These are phyloP conservation scores for Acanthornis magna DNA, from an alignment of 2,797 vertebrate genomes.

Conservation along the genomic window DNA sequence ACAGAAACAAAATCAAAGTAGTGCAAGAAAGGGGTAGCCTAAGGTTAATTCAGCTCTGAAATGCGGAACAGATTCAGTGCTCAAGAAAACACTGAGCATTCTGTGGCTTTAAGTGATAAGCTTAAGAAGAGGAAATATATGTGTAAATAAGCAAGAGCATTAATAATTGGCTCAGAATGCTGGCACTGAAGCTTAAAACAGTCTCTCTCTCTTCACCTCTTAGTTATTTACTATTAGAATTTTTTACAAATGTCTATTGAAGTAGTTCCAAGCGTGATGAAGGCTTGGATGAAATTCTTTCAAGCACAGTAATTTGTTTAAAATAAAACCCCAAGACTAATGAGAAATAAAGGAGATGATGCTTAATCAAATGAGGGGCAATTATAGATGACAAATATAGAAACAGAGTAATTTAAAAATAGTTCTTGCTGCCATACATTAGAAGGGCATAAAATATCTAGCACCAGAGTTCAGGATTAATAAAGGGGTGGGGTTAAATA, in stretches of 20 bases:
- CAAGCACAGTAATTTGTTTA: neutral
- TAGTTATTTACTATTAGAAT: constrained; percentile 46
- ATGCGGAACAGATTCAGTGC: neutral
- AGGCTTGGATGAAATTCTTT: neutral
- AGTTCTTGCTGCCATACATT: neutral
- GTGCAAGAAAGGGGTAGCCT: neutral
- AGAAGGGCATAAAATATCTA: neutral
- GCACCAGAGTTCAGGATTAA: neutral
- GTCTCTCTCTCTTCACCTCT: neutral
- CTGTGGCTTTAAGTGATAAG: neutral
- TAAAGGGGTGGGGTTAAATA: constrained; percentile 48
- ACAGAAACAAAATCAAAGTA: neutral
- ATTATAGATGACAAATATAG: neutral
- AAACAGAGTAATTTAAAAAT: neutral
- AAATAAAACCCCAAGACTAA: neutral
- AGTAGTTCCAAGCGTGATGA: constrained; percentile 41
- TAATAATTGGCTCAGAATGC: constrained; percentile 40
- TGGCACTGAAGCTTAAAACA: constrained; percentile 32
- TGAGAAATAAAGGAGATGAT: neutral
- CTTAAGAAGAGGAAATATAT: constrained; percentile 19
- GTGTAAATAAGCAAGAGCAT: constrained; percentile 34
- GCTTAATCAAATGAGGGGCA: neutral
- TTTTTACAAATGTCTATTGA: constrained; percentile 34
- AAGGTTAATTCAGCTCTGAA: constrained; percentile 33
- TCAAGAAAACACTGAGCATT: constrained; percentile 7